Base-by-base conservation (phyloP, 30 jellyfish, hydroid and myxozoan genomes). In the Aurelia aurita complex sp. Pacific region DNA sequence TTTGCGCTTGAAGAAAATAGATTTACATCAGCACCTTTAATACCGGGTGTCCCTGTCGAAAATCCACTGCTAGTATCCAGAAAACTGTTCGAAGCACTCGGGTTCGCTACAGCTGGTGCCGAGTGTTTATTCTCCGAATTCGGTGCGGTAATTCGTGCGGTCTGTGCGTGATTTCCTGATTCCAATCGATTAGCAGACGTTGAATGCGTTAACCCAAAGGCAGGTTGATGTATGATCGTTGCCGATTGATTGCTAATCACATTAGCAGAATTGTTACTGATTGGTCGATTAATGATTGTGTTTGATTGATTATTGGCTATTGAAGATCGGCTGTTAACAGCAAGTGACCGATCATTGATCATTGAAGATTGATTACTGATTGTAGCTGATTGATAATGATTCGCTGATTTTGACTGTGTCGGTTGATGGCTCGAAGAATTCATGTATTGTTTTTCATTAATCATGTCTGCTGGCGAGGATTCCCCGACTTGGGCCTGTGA, bases 381-480 rank as follows among this genome's bases (percentile, higher is more conserved):
- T 61, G 70, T 17, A 23, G 40, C 43, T 12, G 64, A 42, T 10
- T 72, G 82, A 42, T 72, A 23, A 43, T 35, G 64, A 36, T 42
- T 43, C 36, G 43, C 40, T 42, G 18, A 60, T 17, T 16, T 43
- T 10, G 64, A 71, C 1, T 17, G 81, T 29, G 38, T 11, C 17
- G 64, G 29, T 71, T 34, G 81, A 34, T 17, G 64, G 81, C 68
- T 71, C 23, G 63, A 76, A 23, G 54, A 17, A 52, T 5, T 17
- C 63, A 60, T 40, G 46, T 35, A 10, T 60, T 57, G 64, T n/a
- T 77, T 60, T 40, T 35, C 70, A 54, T 23, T 75, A 16, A 14
- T 15, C 54, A 64, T 73, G 17, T 70, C 85, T 10, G 91, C 83
- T 6, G 92, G 92, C 2, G 92, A 83, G n/a, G 70, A 57, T 52